phyloP scores from a whole-genome alignment of 2,113 vertebrate species.

The Cyprinodon brontotheroides region DNA sequence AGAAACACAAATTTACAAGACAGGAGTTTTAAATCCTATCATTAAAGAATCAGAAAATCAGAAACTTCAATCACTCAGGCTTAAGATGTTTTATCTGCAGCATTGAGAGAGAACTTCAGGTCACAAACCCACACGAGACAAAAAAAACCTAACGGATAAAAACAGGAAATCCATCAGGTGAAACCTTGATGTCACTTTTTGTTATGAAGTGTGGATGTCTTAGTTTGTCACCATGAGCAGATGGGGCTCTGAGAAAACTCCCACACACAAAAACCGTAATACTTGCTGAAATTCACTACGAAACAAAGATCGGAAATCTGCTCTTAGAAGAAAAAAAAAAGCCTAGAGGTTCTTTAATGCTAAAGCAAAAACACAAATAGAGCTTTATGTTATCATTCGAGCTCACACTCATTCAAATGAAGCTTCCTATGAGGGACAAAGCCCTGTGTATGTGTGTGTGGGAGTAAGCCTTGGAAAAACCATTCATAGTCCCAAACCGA shows the following conservation, averaged over 20 bases:
- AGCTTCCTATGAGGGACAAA: conserved; percentile 3
- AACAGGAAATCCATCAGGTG: not conserved
- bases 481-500: conserved; percentile 62
- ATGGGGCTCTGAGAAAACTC: not conserved
- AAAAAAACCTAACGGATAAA: not conserved
- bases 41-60: not conserved
- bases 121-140: not conserved
- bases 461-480: conserved; percentile 51
- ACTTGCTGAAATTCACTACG: conserved; percentile 1
- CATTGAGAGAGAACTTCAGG: not conserved
- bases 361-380: conserved; percentile 4
- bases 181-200: not conserved
- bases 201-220: not conserved
- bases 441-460: conserved; percentile 18
- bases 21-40: not conserved
- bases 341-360: not conserved
- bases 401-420: conserved; percentile 13
- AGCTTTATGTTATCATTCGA: conserved; percentile 1
- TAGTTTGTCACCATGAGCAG: not conserved
- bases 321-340: not conserved
- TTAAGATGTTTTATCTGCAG: too few species aligned
- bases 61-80: not conserved
- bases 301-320: not conserved
- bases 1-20: not conserved
- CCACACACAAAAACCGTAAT: not conserved